Base-by-base conservation (phyloP, 2,797 vertebrate genomes). In the Enteromius fasciolatus region DNA sequence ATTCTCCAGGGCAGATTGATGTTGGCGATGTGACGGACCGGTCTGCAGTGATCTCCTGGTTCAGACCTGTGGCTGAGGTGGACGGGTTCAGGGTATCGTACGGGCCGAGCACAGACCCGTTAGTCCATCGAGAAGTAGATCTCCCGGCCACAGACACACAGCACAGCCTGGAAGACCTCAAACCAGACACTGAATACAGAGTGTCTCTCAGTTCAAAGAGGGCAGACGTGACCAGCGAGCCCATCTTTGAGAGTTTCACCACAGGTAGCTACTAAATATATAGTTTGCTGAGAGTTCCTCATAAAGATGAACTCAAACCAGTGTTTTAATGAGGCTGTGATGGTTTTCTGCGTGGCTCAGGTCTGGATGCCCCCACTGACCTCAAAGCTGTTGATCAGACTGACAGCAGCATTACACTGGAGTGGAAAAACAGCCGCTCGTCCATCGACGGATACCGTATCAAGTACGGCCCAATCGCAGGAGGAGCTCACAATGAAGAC, bases 391-490 rank as follows among this genome's bases (percentile, higher is more conserved):
- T 96, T 66, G 93, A 93, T 31, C 96, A 98, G 90, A 97, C 97
- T 0, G 96, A 97, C 75, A 91, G 2, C 84, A 97, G 94, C 87
- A 94, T 99, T 88, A 96, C 95, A 33, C 88, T 99, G 87, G 94
- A 96, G 85, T 99, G 98, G 98, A 95, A 88, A 54, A 98, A 99
- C 84, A 97, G 94, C 87, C 90, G 90, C 1, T 95, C 97, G 0
- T 87, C 94, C 0, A 91, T 95, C 0, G 91, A 94, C 82, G 92
- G 79, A 76, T 99, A 98, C 84, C 91, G 95, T 48, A 95, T 99
- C 74, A 99, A 99, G 77, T 98, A 95, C 31, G 96, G 95, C 20
- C 96, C 97, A 28, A 94, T 99, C 85, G 95, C 97, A 20, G 97
- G 97, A 66, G 96, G 94, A 0, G 93, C 93, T 78, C 98, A 98